Conservation (phyloP, 2,113 vertebrate species). For the Mesocricetus auratus region DNA sequence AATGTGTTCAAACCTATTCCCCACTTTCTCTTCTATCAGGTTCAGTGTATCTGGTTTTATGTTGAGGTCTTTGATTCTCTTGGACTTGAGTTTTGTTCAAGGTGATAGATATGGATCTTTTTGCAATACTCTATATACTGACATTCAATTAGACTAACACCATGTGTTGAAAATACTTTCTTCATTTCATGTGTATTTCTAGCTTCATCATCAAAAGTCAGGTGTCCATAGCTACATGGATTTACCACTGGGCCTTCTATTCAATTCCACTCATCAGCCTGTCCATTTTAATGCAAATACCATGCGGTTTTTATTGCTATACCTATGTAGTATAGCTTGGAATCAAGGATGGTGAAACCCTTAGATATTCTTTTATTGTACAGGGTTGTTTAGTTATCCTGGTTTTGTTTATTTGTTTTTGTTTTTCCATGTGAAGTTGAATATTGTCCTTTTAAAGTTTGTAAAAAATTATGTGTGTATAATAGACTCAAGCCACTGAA, state of each 20-base stretch:
- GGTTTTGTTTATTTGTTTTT: not conserved
- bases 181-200: not conserved
- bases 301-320: not conserved
- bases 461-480: not conserved
- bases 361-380: not conserved
- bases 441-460: not conserved
- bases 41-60: not conserved
- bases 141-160: not conserved
- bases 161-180: not conserved
- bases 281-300: not conserved
- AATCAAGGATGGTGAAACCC: not conserved
- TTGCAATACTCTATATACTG: not conserved
- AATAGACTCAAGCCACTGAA: not conserved
- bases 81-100: not conserved
- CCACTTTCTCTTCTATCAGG: not conserved
- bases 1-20: not conserved
- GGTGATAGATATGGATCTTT: not conserved
- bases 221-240: not conserved
- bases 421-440: not conserved
- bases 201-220: not conserved
- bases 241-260: not conserved
- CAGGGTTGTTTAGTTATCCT: not conserved
- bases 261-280: not conserved
- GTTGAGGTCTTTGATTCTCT: not conserved
- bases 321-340: not conserved